A percentile compares a stretch with the other conserved stretches of the same genome.
These are phyloP conservation scores for Brachirus orientalis DNA, from an alignment of 2,113 vertebrate species.

Conservation along the genomic window DNA sequence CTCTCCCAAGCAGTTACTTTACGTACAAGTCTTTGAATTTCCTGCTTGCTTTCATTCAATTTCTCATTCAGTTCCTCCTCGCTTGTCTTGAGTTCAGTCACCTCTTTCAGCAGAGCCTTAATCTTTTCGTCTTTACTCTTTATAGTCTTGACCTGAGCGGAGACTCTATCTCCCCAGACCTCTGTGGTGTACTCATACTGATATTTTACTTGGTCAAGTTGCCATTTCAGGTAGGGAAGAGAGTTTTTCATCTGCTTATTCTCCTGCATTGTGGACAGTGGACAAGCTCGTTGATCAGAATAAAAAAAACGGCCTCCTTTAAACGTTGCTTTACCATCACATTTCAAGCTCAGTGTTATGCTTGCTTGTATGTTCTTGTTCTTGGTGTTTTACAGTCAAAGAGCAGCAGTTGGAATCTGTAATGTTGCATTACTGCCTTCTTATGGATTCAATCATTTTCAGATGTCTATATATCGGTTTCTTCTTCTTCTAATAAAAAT, in stretches of 20 bases:
- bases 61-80: background rate
- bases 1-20: background rate
- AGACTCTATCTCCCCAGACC: background rate
- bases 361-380: no score
- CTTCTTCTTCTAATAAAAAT: no score
- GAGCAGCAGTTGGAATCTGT: no score
- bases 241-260: background rate
- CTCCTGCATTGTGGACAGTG: background rate
- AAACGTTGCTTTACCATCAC: no score
- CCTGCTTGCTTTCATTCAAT: background rate
- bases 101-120: background rate
- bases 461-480: no score
- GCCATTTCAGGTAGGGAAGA: background rate
- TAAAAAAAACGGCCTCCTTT: no score
- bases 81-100: background rate
- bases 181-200: background rate
- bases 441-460: no score
- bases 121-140: background rate
- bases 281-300: no score
- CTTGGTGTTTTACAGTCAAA: no score
- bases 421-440: no score
- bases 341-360: no score
- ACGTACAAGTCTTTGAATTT: background rate
- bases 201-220: background rate
- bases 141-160: background rate